Evolutionary conservation across 2,888 invertebrate species (phyloP).

Genomic region (Clistopyga incitator): DNA sequence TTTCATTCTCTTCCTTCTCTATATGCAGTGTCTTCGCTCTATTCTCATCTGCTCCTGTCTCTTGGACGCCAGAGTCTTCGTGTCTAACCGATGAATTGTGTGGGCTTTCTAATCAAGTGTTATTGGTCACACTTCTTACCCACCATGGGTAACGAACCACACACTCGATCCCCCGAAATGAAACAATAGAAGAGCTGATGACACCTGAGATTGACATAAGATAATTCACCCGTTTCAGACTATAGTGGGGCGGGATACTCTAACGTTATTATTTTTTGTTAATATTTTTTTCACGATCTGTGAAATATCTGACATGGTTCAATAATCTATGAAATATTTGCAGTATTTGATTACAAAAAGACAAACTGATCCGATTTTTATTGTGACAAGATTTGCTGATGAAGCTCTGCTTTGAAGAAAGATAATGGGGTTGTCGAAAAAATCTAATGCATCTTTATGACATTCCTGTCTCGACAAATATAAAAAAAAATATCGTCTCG

Average conservation of each 20-base stretch:
- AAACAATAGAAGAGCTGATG: constrained; percentile 37
- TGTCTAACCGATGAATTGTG: constrained; percentile 70
- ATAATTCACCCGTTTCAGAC: background rate
- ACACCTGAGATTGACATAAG: constrained; percentile 16
- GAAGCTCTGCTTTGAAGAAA: no score
- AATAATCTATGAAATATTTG: background rate
- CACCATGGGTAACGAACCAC: constrained; percentile 49
- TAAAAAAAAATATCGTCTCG: no score
- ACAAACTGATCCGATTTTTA: no score
- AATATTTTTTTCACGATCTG: background rate
- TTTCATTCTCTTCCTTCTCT: constrained; percentile 44
- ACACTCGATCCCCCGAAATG: constrained; percentile 32
- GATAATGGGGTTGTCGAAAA: no score
- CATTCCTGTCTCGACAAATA: no score
- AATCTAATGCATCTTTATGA: no score
- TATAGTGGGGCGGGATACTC: background rate
- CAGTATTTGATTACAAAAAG: background rate
- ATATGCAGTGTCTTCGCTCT: constrained; percentile 36
- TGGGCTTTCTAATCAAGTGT: constrained; percentile 79
- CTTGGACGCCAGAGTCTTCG: constrained; percentile 68
- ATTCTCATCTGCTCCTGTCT: constrained; percentile 45
- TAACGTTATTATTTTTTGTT: no score
- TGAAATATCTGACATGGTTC: background rate
- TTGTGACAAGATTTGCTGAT: no score
- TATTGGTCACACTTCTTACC: constrained; percentile 78